phyloP scores from a whole-genome alignment of 53 echinoderm and acorn worm species.

The Paelopatides confundens region DNA sequence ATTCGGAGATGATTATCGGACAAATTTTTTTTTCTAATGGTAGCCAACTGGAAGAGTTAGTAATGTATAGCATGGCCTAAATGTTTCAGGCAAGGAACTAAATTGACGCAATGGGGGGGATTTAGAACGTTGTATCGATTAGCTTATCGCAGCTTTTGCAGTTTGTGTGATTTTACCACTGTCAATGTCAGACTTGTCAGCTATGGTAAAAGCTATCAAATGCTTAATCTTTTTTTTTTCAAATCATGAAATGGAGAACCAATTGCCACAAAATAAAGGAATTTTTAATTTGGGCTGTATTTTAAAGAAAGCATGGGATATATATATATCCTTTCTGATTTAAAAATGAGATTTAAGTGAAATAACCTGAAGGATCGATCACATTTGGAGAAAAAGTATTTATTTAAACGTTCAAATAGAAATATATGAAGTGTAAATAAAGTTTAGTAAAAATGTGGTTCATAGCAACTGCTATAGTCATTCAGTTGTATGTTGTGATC shows the following conservation, averaged over 20 bases:
- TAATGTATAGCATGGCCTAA: slow-evolving; percentile 20
- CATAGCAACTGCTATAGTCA: no score
- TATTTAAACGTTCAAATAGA: no score
- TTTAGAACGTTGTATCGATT: slow-evolving; percentile 10
- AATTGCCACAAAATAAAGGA: no score
- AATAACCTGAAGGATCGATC: no score
- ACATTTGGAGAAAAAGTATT: no score
- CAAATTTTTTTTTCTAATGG: background rate
- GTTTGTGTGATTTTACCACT: background rate
- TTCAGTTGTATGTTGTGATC: no score
- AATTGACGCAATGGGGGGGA: background rate
- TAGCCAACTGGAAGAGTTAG: background rate
- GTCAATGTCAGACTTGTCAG: background rate
- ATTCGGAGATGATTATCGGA: background rate
- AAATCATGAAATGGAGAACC: background rate
- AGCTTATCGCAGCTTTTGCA: background rate
- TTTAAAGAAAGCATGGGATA: no score
- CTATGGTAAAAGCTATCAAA: background rate
- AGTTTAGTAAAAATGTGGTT: no score
- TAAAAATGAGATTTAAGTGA: no score
- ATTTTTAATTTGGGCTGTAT: no score
- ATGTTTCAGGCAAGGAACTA: background rate
- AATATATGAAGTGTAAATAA: no score
- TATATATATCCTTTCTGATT: no score
- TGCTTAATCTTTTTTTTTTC: background rate